phyloP scores from a whole-genome alignment of 64 coral and sea anemone genomes.

The Actinia tenebrosa region DNA sequence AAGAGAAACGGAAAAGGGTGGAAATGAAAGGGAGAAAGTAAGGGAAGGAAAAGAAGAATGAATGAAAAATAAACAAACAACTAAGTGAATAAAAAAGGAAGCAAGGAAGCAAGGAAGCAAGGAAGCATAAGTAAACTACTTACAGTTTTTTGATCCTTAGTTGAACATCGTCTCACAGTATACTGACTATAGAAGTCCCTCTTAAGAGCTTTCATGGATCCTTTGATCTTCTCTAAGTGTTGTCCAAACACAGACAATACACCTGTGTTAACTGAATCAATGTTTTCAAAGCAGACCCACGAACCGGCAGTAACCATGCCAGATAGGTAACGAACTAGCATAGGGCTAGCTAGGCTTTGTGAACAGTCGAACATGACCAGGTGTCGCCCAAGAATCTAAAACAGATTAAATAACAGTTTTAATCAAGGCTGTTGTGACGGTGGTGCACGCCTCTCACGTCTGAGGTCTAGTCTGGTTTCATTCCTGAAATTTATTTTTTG shows the following conservation, averaged over 20 bases:
- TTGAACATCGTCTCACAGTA: conserved; percentile 24
- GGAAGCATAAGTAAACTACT: background rate
- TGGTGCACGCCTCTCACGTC: too few species aligned
- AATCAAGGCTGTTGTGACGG: too few species aligned
- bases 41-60: background rate
- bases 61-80: background rate
- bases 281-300: conserved; percentile 90
- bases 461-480: too few species aligned
- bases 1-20: too few species aligned
- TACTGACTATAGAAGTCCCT: conserved; percentile 27
- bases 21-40: background rate
- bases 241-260: conserved; percentile 81
- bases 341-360: conserved; percentile 36
- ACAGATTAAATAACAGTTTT: background rate
- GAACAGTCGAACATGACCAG: conserved; percentile 79
- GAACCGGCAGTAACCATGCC: conserved; percentile 74
- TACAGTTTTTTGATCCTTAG: background rate
- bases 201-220: conserved; percentile 47
- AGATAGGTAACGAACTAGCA: conserved; percentile 51
- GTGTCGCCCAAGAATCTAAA: conserved; percentile 75
- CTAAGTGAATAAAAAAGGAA: background rate
- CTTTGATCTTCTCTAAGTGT: conserved; percentile 57
- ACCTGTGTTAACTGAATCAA: conserved; percentile 41
- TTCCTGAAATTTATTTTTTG: too few species aligned
- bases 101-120: background rate